Base-by-base conservation (phyloP, 1,140 invertebrate genomes). In the Homalodisca vitripennis region DNA sequence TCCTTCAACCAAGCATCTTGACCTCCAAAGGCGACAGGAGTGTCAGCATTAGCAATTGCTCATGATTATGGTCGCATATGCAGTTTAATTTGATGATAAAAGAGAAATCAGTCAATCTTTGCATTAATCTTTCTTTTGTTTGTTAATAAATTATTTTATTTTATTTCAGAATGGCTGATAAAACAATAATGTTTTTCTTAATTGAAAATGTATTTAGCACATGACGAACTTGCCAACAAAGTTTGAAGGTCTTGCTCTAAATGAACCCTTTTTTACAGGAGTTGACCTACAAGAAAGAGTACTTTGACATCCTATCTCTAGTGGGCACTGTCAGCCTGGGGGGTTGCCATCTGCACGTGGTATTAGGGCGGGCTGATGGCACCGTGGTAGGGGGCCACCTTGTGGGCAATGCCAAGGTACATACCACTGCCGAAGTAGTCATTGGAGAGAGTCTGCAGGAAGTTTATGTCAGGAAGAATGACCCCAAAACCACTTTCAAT, bases 361-460 rank as follows among this genome's bases (percentile, higher is more conserved):
- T 77, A 17, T 73, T 83, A 27, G 78, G 78, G 66, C 76, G 80
- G 68, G 67, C 73, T 41, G 65, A 79, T 27, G 81, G 81, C 1
- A 68, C 73, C 1, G 79, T 80, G 1, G 67, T 82, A 17, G 78
- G 79, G 1, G 82, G 82, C 62, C 82, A 83, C 74, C 79, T 83
- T 12, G 73, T 82, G n/a, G 79, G 78, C 17, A 77, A 81, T 70
- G 69, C 82, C 17, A 72, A 76, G 26, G 77, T 83, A 20, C 78
- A 78, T 70, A 83, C 81, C 1, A 83, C 82, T 22, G 81, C 80
- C 22, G 81, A 83, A 73, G 71, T 83, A 6, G 76, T 82, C 0
- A 68, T 83, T 26, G 81, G 81, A 6, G 76, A 81, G 60, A 72
- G 73, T 63, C 26, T 68, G 20, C 73, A 73, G 41, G 62, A 77